These are phyloP conservation scores for Octonoba sinensis DNA, from an alignment of 2,888 invertebrate species.

Conservation along the genomic window DNA sequence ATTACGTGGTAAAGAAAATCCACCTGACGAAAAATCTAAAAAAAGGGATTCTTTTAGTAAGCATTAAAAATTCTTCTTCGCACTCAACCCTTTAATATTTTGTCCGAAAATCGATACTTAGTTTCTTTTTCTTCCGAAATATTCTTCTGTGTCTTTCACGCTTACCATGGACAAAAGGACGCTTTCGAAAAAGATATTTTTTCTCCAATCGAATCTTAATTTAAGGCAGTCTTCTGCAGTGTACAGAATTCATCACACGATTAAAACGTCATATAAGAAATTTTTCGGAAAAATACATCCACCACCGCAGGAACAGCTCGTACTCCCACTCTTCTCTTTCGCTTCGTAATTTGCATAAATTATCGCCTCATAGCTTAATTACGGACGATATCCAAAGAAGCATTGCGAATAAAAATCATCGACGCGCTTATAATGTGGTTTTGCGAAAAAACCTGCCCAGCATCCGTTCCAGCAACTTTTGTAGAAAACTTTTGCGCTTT, in stretches of 20 bases:
- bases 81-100: too few species aligned
- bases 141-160: too few species aligned
- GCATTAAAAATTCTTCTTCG: too few species aligned
- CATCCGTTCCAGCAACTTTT: constrained; percentile 54
- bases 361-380: constrained; percentile 64
- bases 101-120: too few species aligned
- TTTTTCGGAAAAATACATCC: constrained; percentile 59
- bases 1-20: too few species aligned
- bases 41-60: too few species aligned
- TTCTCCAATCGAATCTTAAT: constrained; percentile 36
- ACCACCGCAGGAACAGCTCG: neutral
- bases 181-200: too few species aligned
- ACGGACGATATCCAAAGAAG: constrained; percentile 55
- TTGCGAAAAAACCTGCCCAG: neutral
- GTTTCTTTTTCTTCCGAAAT: too few species aligned
- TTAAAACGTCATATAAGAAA: constrained; percentile 64
- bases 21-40: too few species aligned
- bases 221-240: constrained; percentile 25
- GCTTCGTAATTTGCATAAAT: constrained; percentile 61
- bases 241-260: constrained; percentile 53
- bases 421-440: constrained; percentile 46
- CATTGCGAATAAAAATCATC: constrained; percentile 59
- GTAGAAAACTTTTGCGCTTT: constrained; percentile 50
- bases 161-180: too few species aligned
- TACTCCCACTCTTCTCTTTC: constrained; percentile 18